Base-by-base conservation (phyloP, 2,113 vertebrate genomes). In the Cyprinus carpio region DNA sequence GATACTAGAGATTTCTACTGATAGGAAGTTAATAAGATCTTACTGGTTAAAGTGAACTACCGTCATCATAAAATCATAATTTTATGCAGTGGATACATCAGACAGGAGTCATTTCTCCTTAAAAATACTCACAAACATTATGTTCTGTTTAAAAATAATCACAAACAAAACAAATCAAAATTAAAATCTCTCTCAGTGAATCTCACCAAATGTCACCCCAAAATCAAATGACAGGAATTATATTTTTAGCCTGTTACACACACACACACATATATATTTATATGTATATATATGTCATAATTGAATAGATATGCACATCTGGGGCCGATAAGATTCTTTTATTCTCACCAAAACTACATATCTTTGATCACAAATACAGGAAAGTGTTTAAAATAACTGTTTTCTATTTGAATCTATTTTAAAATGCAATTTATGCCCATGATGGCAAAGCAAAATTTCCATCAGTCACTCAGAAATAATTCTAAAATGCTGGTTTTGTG, bases 61-160 rank as follows among this genome's bases (percentile, higher is more conserved):
- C 37, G 7, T 79, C 56, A 49, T 75, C 71, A 46, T 84, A 27
- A 67, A 77, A 74, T 65, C n/a, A 34, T 25, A 11, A 37, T 37
- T 64, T 65, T 67, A 29, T 78, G 31, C 16, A 77, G 83, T 51
- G 62, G 62, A 78, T 69, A 67, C 34, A 40, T 72, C 69, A n/a
- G 69, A 72, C 10, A 43, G 20, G 20, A 72, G 20, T 75, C 40
- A 4, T 60, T 60, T 60, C 56, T 60, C 56, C 23, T n/a, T 10
- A 56, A 56, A 72, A 46, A 46, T 74, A 46, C 37, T 74, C 71
- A 58, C 1, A 69, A 34, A 34, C 15, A 20, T 18, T 56, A 56
- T 18, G 6, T 6, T 20, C 18, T 2, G 6, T 56, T 56, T 56
- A 23, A 56, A 69, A 69, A 71, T 37, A 18, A 71, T 71, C 65